Conservation (phyloP, 2,113 vertebrate genomes). For the Aegotheles bennettii region DNA sequence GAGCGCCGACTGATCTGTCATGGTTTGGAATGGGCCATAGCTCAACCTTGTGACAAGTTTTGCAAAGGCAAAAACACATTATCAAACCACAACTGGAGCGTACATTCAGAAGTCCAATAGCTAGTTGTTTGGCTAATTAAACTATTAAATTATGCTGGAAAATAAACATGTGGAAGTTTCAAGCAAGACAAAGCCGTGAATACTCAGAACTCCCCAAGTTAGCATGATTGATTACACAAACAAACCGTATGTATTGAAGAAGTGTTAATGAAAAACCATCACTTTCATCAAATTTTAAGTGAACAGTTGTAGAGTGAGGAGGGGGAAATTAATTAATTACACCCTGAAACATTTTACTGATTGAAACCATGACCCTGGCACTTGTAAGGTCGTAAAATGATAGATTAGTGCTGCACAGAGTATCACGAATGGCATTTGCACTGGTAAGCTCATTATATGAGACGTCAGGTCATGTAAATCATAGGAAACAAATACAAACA, state of each 20-base stretch:
- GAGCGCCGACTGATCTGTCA: background rate
- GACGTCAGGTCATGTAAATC: conserved; percentile 76
- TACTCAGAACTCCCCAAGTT: conserved; percentile 41
- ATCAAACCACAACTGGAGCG: background rate
- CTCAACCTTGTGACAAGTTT: background rate
- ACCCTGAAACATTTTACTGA: conserved; percentile 71
- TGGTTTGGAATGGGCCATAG: fast-evolving
- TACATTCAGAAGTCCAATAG: conserved; percentile 1
- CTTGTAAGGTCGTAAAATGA: conserved; percentile 70
- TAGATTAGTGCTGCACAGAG: conserved; percentile 54
- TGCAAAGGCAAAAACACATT: background rate
- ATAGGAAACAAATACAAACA: conserved; percentile 71
- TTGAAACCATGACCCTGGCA: conserved; percentile 65
- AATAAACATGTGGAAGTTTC: conserved; percentile 56
- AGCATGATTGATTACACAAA: conserved; percentile 57
- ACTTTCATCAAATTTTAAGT: conserved; percentile 64
- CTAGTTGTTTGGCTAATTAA: conserved; percentile 41
- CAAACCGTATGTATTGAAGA: conserved; percentile 47
- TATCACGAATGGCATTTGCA: conserved; percentile 61
- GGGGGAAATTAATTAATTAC: conserved; percentile 71
- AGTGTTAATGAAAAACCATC: conserved; percentile 26
- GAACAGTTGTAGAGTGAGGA: conserved; percentile 18
- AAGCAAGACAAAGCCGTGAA: conserved; percentile 44
- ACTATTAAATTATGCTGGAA: conserved; percentile 55
- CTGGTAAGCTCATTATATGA: conserved; percentile 72